Evolutionary conservation across 2,797 vertebrate species (phyloP).

Genomic region (Sparus aurata): DNA sequence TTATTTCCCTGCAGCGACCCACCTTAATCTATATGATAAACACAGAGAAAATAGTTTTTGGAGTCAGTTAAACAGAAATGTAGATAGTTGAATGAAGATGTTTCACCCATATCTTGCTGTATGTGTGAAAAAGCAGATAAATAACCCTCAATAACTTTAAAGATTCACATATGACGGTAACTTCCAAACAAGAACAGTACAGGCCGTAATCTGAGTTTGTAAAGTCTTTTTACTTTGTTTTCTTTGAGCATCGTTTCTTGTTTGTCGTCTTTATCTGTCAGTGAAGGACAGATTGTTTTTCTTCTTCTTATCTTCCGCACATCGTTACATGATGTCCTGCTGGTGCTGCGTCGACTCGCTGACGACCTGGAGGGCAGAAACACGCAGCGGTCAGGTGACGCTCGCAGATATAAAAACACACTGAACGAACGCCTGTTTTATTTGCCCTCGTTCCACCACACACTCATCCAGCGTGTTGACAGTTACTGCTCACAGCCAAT

Average conservation of each 20-base stretch:
- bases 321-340: slow-evolving; percentile 89
- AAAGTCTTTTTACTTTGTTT: slow-evolving; percentile 41
- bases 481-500: too few relatives aligned
- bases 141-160: slow-evolving; percentile 11
- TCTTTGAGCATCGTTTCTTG: slow-evolving; percentile 29
- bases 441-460: too few relatives aligned
- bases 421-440: too few relatives aligned
- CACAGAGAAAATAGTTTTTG: not conserved
- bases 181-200: slow-evolving; percentile 15
- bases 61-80: not conserved
- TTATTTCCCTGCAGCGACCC: not conserved
- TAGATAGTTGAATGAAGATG: not conserved
- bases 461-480: too few relatives aligned
- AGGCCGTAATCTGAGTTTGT: slow-evolving; percentile 25
- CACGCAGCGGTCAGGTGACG: not conserved
- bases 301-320: slow-evolving; percentile 8
- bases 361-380: slow-evolving; percentile 86
- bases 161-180: slow-evolving; percentile 9
- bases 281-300: not conserved
- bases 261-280: slow-evolving; percentile 1
- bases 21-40: not conserved
- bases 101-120: too few relatives aligned
- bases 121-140: slow-evolving; percentile 10
- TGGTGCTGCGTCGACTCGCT: slow-evolving; percentile 96
- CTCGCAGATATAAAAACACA: not conserved